Conservation (phyloP, 2,888 invertebrate species). For the Artemia sp. region DNA sequence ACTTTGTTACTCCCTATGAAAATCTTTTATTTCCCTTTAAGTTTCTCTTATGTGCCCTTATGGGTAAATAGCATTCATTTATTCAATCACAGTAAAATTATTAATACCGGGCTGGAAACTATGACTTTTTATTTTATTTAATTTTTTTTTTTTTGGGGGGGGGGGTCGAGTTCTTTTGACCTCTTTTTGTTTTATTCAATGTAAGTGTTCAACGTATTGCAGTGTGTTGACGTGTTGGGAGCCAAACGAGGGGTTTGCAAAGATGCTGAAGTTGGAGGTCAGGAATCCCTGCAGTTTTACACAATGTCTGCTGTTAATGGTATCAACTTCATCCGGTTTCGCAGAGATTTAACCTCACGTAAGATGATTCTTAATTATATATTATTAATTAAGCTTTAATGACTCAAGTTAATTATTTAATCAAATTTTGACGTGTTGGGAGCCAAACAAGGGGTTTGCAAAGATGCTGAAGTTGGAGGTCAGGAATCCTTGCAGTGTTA, state of each 20-base stretch:
- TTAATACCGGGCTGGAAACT: too few species aligned
- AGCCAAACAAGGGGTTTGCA: slow-evolving; percentile 67
- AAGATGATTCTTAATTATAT: slow-evolving; percentile 28
- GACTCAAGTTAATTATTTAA: neutral
- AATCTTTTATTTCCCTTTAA: too few species aligned
- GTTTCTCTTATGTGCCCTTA: too few species aligned
- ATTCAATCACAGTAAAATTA: too few species aligned
- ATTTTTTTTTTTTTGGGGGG: too few species aligned
- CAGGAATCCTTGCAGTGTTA: slow-evolving; percentile 63
- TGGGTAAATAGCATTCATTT: too few species aligned
- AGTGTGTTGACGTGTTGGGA: slow-evolving; percentile 71
- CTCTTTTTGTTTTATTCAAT: too few species aligned
- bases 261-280: slow-evolving; percentile 61
- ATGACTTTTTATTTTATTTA: too few species aligned
- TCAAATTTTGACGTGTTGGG: slow-evolving; percentile 52
- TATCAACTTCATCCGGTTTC: slow-evolving; percentile 57
- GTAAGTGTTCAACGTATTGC: slow-evolving; percentile 25
- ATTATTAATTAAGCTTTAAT: neutral
- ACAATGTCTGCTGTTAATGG: slow-evolving; percentile 53
- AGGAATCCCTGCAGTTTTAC: slow-evolving; percentile 62
- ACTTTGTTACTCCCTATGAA: too few species aligned
- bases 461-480: slow-evolving; percentile 62
- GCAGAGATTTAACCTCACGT: slow-evolving; percentile 57
- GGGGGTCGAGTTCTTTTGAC: too few species aligned
- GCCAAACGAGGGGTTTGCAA: slow-evolving; percentile 70